Base-by-base conservation (phyloP, 2,113 vertebrate genomes). In the Gallinago media region DNA sequence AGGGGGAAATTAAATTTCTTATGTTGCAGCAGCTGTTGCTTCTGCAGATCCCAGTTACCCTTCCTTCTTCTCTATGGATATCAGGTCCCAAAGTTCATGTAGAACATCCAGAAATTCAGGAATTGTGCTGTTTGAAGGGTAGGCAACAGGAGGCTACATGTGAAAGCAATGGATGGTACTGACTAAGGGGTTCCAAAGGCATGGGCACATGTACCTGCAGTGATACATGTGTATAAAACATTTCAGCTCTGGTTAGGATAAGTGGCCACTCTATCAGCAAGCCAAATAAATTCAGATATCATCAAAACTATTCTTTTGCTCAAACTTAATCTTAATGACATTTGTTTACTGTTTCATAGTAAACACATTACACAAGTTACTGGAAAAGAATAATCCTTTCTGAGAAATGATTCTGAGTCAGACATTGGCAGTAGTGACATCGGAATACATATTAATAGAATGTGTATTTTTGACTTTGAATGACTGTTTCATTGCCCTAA, bases 361-460 rank as follows among this genome's bases (percentile, higher is more conserved):
- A 96, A 94, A 75, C 56, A 78, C 27, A 73, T 92, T 85, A 72
- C 71, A 61, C 88, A 70, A 93, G 78, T 95, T 95, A 76, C 90
- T 94, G 95, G 96, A 93, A 96, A 95, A 95, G 88, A 95, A 61
- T 88, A 89, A 88, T 95, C 94, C 82, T 93, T 97, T 97, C 96
- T 95, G 58, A 95, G 96, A 94, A 97, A 68, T 93, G 56, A 56
- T 95, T 97, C 85, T 94, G 94, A 96, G 74, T 96, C 92, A 96
- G 90, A 93, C 75, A 66, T 12, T 96, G 88, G 90, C 88, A 93
- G 88, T 92, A 76, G 49, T 85, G 90, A 85, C 94, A 95, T 96
- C 85, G 96, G 90, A 95, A 95, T 79, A 85, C 58, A 80, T 96
- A 97, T 93, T 97, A 97, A 96, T 96, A 95, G 95, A 93, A 68